Conservation (phyloP, 2,797 vertebrate species). For the Xiphorhynchus erythropygius region DNA sequence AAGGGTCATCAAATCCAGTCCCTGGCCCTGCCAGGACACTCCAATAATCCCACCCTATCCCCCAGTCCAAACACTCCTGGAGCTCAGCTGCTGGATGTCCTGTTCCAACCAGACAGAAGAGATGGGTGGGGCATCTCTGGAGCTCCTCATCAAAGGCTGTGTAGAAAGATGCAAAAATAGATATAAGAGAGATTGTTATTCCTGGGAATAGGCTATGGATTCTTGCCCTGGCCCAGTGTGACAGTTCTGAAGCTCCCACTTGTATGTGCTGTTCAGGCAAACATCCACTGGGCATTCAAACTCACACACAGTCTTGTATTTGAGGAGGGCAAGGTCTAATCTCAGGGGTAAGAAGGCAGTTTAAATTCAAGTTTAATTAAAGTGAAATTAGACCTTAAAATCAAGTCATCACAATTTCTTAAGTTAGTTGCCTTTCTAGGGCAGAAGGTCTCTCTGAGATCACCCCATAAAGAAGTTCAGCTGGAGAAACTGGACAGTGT, state of each 20-base stretch:
- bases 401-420: not conserved
- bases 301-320: not conserved
- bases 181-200: not conserved
- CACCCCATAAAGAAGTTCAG: not conserved
- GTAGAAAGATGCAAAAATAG: not conserved
- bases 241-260: not conserved
- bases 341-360: not conserved
- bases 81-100: not conserved
- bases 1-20: accelerated
- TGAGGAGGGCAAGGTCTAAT: not conserved
- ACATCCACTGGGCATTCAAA: not conserved
- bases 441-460: not conserved
- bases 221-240: not conserved
- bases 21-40: not conserved
- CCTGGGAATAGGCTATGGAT: not conserved
- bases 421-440: not conserved
- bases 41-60: not conserved
- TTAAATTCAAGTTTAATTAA: not conserved
- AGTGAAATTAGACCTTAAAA: not conserved
- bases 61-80: accelerated
- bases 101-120: not conserved
- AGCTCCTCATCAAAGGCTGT: not conserved
- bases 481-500: not conserved
- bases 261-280: not conserved
- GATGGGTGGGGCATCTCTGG: not conserved